Evolutionary conservation across 2,113 vertebrate species (phyloP).

Genomic region (Grallaria varia): DNA sequence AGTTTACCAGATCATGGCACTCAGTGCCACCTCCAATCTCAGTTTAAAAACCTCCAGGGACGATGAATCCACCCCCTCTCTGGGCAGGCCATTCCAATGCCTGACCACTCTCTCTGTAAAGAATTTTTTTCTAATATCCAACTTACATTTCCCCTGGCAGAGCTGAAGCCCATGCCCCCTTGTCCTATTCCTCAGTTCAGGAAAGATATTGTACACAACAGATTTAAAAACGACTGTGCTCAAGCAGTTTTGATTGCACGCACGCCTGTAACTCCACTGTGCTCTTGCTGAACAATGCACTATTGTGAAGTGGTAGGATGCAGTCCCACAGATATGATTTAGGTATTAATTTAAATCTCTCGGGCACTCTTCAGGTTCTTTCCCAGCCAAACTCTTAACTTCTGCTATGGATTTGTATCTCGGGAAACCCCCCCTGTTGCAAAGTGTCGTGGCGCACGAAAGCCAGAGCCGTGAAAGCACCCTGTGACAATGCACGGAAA

Average conservation of each 20-base stretch:
- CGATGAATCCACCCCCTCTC: too few species aligned
- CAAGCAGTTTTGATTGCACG: background rate
- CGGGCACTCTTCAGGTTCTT: background rate
- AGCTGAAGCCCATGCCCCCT: too few species aligned
- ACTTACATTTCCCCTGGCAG: too few species aligned
- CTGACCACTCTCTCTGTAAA: too few species aligned
- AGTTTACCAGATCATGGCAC: too few species aligned
- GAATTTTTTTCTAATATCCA: too few species aligned
- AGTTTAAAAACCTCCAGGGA: too few species aligned
- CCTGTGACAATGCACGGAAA: constrained; percentile 41
- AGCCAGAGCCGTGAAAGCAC: constrained; percentile 60
- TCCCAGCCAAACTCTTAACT: constrained; percentile 58
- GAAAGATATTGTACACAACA: background rate
- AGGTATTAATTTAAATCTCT: constrained; percentile 61
- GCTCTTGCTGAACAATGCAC: constrained; percentile 33
- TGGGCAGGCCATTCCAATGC: too few species aligned
- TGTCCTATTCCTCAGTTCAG: too few species aligned
- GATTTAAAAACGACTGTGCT: background rate
- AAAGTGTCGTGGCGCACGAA: constrained; percentile 58
- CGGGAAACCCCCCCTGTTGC: constrained; percentile 52
- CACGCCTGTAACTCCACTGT: constrained; percentile 10
- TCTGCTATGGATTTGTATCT: constrained; percentile 57
- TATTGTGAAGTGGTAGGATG: constrained; percentile 20
- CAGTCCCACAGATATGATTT: constrained; percentile 46
- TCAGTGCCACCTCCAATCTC: too few species aligned